phyloP scores from a whole-genome alignment of 2,113 vertebrate species.

The Cyphomyrus plagiostoma region DNA sequence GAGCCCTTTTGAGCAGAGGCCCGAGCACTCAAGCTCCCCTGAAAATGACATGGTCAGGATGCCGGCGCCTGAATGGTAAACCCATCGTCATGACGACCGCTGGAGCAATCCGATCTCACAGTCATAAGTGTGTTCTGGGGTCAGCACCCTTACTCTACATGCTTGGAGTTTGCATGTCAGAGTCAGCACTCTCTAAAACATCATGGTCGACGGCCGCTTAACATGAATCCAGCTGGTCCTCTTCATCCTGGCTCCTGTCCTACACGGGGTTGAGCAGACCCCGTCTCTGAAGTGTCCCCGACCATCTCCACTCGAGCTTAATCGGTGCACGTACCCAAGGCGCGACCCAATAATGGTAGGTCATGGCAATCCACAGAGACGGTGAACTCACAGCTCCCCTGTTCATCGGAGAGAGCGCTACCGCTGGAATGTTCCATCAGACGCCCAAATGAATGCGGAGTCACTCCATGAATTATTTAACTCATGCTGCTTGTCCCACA shows the following conservation, averaged over 20 bases:
- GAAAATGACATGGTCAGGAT: neutral
- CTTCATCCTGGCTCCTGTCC: neutral
- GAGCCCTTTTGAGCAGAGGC: neutral
- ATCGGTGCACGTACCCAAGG: neutral
- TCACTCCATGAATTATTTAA: neutral
- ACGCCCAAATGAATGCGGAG: neutral
- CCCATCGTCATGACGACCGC: neutral
- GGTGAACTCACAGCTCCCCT: neutral
- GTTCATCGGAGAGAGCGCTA: neutral
- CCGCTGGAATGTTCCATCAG: neutral
- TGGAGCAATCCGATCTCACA: neutral
- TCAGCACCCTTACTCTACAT: neutral
- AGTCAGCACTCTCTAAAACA: neutral
- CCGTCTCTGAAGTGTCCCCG: neutral
- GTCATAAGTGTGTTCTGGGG: neutral
- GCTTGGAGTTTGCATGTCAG: neutral
- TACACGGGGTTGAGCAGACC: neutral
- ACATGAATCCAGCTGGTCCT: neutral
- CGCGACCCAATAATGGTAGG: neutral
- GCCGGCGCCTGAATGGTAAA: neutral
- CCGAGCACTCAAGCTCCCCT: neutral
- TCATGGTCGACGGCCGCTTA: neutral
- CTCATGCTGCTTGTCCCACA: neutral
- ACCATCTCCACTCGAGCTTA: neutral
- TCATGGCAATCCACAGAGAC: neutral